A percentile compares a stretch with the other conserved stretches of the same genome.
Evolutionary conservation across 2,888 invertebrate genomes (phyloP).

Genomic region (Tinea trinotella): DNA sequence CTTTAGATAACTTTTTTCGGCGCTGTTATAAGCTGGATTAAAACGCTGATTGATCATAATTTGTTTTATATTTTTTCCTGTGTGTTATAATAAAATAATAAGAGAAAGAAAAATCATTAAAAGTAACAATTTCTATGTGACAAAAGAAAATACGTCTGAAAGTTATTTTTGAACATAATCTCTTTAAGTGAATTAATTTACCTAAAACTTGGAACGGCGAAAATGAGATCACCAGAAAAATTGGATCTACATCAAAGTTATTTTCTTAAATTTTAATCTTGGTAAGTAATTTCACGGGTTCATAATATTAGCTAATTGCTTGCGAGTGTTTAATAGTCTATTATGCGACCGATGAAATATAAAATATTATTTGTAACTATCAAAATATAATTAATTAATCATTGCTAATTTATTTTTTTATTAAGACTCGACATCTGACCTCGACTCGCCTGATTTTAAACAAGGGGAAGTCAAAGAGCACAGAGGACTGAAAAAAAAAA

Average conservation of each 20-base stretch:
- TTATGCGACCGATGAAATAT: no score
- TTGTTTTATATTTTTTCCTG: background rate
- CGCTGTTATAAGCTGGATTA: background rate
- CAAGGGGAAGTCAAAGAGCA: no score
- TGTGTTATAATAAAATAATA: background rate
- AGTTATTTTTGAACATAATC: slow-evolving; percentile 4
- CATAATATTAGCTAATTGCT: background rate
- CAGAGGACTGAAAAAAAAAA: no score
- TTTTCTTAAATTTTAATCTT: slow-evolving; percentile 6
- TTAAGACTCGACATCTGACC: no score
- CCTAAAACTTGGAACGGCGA: slow-evolving; percentile 5
- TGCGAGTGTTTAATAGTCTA: no score
- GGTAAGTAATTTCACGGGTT: slow-evolving; percentile 1
- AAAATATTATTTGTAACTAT: no score
- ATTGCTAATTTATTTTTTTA: no score
- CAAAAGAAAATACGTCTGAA: background rate
- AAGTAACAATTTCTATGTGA: background rate
- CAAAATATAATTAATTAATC: no score
- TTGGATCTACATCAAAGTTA: background rate
- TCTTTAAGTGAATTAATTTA: slow-evolving; percentile 5
- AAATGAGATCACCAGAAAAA: slow-evolving; percentile 8
- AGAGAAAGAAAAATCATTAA: background rate
- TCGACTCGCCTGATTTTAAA: no score
- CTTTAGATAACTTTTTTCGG: slow-evolving; percentile 29
- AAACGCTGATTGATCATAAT: background rate